Conservation (phyloP, 1,140 invertebrate species). For the Eumaeus atala region DNA sequence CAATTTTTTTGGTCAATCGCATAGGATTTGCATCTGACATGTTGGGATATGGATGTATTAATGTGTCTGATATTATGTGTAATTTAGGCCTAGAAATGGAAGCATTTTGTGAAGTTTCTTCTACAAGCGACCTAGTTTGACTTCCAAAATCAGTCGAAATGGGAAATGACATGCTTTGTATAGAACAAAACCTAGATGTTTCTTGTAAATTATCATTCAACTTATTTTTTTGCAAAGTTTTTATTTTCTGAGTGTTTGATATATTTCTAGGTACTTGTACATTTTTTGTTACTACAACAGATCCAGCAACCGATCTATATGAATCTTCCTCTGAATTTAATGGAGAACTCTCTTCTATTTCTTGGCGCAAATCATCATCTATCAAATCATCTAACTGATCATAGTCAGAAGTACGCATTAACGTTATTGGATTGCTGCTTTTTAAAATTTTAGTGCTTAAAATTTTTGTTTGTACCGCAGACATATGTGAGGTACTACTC, state of each 20-base stretch:
- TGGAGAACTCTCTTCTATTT: conserved; percentile 48
- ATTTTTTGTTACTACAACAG: neutral
- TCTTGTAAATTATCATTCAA: neutral
- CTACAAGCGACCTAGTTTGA: neutral
- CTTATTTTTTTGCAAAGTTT: neutral
- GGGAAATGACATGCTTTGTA: conserved; percentile 1
- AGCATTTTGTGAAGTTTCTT: neutral
- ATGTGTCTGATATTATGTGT: neutral
- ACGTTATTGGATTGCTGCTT: conserved; percentile 43
- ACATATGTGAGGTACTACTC: neutral
- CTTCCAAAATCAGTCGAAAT: neutral
- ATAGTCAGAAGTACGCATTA: conserved; percentile 52
- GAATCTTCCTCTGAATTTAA: conserved; percentile 9
- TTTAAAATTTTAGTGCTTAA: conserved; percentile 14
- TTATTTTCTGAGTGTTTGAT: neutral
- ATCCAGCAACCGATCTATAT: neutral
- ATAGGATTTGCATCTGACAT: neutral
- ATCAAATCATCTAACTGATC: conserved; percentile 60
- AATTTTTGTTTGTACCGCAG: neutral
- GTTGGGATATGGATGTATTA: neutral
- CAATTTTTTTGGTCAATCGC: neutral
- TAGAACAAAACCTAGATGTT: neutral
- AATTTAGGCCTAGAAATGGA: neutral
- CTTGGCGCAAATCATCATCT: conserved; percentile 59
- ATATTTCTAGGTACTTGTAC: neutral